Conservation (phyloP, 2,113 vertebrate species). For the Rhinolophus sinicus region DNA sequence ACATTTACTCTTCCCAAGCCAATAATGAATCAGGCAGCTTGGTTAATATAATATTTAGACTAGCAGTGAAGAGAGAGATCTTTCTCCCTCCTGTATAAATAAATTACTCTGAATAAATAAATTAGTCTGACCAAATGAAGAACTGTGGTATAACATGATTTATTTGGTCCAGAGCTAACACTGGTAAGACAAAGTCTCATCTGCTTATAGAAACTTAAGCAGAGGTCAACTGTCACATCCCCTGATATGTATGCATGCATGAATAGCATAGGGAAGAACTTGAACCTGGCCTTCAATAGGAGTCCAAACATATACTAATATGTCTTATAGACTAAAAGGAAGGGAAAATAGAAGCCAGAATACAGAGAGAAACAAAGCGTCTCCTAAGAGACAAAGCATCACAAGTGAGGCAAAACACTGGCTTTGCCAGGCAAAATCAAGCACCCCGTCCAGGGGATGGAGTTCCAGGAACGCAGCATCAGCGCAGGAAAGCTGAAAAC, state of each 20-base stretch:
- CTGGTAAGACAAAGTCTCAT: slow-evolving; percentile 58
- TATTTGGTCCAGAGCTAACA: slow-evolving; percentile 68
- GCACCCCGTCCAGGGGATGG: neutral
- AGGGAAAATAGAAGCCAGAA: neutral
- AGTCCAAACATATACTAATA: slow-evolving; percentile 48
- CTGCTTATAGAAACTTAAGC: slow-evolving; percentile 57
- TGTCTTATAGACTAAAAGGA: neutral
- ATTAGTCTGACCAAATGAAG: slow-evolving; percentile 64
- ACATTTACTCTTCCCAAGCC: neutral
- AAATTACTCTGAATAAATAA: slow-evolving; percentile 66
- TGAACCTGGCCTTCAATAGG: neutral
- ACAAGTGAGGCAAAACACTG: neutral
- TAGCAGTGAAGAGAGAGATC: slow-evolving; percentile 44
- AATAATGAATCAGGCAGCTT: slow-evolving; percentile 31
- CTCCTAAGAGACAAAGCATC: neutral
- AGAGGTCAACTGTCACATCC: slow-evolving; percentile 52
- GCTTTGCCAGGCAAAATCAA: neutral
- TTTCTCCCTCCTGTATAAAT: slow-evolving; percentile 9
- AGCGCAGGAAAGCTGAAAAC: neutral
- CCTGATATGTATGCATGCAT: neutral
- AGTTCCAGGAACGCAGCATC: neutral
- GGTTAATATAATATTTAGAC: slow-evolving; percentile 63
- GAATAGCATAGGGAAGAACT: neutral
- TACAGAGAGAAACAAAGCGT: neutral
- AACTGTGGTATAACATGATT: slow-evolving; percentile 68